These are phyloP conservation scores for Dasypogon diadema DNA, from an alignment of 2,888 invertebrate genomes.

Conservation along the genomic window DNA sequence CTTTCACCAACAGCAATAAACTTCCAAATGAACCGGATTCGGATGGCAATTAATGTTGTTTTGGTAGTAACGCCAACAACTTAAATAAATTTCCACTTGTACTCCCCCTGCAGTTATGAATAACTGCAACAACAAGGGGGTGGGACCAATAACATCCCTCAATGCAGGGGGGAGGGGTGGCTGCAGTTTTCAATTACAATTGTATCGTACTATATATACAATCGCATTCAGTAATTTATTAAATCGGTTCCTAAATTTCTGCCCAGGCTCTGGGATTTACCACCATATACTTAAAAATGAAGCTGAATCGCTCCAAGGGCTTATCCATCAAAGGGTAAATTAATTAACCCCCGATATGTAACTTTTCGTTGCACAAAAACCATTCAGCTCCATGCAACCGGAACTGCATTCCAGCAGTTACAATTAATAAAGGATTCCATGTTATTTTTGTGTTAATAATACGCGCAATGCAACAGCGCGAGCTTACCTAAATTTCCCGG, in stretches of 20 bases:
- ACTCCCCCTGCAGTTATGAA: not conserved
- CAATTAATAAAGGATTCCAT: not conserved
- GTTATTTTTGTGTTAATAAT: not conserved
- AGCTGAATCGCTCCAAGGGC: no score
- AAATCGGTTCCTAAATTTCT: no score
- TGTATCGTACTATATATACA: no score
- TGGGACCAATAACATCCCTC: not conserved
- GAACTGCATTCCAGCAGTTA: not conserved
- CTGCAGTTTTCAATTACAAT: not conserved
- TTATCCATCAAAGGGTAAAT: not conserved
- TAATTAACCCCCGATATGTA: not conserved
- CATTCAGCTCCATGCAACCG: not conserved
- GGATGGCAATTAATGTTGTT: not conserved
- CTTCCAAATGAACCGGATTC: slow-evolving; percentile 5
- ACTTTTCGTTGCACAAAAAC: not conserved
- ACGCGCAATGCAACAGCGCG: not conserved
- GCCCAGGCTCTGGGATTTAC: no score
- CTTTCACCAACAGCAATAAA: slow-evolving; percentile 5
- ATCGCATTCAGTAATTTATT: no score
- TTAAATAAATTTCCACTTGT: not conserved
- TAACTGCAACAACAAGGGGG: not conserved
- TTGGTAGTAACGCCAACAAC: not conserved
- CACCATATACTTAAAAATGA: no score
- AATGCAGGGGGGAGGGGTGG: not conserved
- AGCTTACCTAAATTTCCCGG: not conserved